Evolutionary conservation across 2,113 vertebrate genomes (phyloP).

Genomic region (Forbesichthys papilliferus): DNA sequence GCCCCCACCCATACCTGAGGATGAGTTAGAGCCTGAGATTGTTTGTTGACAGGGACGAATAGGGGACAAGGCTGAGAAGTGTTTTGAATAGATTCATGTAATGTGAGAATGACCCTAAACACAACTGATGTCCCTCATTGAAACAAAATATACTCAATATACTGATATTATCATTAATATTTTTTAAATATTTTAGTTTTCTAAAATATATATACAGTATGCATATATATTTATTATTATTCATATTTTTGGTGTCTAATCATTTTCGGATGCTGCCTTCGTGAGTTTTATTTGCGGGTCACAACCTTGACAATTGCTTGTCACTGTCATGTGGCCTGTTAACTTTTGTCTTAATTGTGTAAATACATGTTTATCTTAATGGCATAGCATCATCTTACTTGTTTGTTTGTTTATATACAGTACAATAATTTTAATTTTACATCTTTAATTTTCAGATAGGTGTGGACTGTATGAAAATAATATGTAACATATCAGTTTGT

Average conservation of each 20-base stretch:
- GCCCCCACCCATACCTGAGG: too few relatives aligned
- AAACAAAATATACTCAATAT: conserved; percentile 27
- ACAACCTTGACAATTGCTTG: conserved; percentile 31
- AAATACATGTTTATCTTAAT: conserved; percentile 60
- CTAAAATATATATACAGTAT: conserved; percentile 22
- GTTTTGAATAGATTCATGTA: conserved; percentile 28
- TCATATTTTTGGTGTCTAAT: conserved; percentile 8
- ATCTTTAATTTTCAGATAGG: conserved; percentile 29
- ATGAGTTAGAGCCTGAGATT: conserved; percentile 13
- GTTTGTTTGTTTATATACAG: conserved; percentile 41
- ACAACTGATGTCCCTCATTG: conserved; percentile 34
- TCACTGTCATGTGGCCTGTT: conserved; percentile 68
- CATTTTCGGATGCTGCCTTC: conserved; percentile 23
- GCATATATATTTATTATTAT: conserved; percentile 10
- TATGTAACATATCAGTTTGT: conserved; percentile 44
- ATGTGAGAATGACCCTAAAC: conserved; percentile 35
- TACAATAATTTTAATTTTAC: conserved; percentile 15
- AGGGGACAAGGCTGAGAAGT: conserved; percentile 5
- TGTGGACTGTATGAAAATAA: conserved; percentile 25
- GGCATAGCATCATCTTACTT: conserved; percentile 38
- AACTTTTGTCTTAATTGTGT: conserved; percentile 53
- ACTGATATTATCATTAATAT: conserved; percentile 32
- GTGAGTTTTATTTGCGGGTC: conserved; percentile 25
- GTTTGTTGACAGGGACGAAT: conserved; percentile 45
- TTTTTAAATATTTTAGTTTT: conserved; percentile 21